Base-by-base conservation (phyloP, 2,797 vertebrate genomes). In the Pteropus rufus region DNA sequence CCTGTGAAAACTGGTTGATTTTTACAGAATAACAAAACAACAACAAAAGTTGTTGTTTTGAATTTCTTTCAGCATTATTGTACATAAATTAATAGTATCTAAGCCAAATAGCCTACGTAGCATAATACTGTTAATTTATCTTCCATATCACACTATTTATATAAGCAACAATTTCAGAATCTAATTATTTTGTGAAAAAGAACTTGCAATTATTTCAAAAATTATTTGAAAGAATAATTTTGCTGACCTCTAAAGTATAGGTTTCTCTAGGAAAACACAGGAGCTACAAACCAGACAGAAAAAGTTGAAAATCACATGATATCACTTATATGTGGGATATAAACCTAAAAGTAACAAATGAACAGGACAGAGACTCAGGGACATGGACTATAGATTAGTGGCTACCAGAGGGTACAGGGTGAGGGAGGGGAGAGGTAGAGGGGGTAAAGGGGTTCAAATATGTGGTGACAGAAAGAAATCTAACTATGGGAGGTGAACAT, bases 101-200 rank as follows among this genome's bases (percentile, higher is more conserved):
- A 83, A 82, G 39, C 34, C 87, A 95, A 96, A 96, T 75, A n/a
- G 65, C 23, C 67, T 94, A 10, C 49, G 67, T 39, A 95, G 31
- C 34, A 67, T 39, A 46, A 34, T 80, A 41, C 9, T 72, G 10
- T 65, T 73, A 79, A 67, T 79, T 94, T 85, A 69, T 67, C 44
- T 88, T 77, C 3, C 4, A 6, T 19, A 52, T 75, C 18, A 80
- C 5, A n/a, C 2, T 72, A 54, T 85, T 88, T 62, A 60, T 44
- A 62, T 67, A 39, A 60, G 23, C 19, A 91, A 65, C 14, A 87
- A 36, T 36, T 7, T 10, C 39, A 44, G 24, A 65, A 86, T 86
- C 49, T 89, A 11, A 89, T 81, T 70, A 39, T n/a, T 76, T 89
- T n/a, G 23, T 36, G 2, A 4, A 60, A 89, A 62, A 10, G 3